These are phyloP conservation scores for Drosophila sulfurigaster DNA, from an alignment of 1,140 invertebrate genomes.

Conservation along the genomic window DNA sequence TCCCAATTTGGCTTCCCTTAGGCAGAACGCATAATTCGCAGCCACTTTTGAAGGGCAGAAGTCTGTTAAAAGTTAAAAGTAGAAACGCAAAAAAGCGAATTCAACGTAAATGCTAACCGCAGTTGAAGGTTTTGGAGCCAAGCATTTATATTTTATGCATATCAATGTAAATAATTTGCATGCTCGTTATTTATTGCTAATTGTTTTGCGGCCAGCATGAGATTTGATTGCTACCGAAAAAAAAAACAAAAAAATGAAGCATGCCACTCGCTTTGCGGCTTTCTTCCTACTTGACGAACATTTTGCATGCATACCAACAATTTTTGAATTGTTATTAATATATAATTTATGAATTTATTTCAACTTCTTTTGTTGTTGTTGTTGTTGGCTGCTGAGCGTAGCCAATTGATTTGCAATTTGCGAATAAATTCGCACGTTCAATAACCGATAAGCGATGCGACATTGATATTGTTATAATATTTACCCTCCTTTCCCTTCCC, in stretches of 20 bases:
- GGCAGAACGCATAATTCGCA: slow-evolving; percentile 19
- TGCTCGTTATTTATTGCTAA: slow-evolving; percentile 44
- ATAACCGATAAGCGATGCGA: slow-evolving; percentile 61
- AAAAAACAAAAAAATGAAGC: not conserved
- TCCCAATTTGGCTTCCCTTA: slow-evolving; percentile 33
- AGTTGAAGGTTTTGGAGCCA: slow-evolving; percentile 46
- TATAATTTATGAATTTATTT: slow-evolving; percentile 48
- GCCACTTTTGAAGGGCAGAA: slow-evolving; percentile 42
- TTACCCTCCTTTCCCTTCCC: not conserved
- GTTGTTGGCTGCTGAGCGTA: slow-evolving; percentile 11
- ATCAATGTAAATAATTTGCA: slow-evolving; percentile 57
- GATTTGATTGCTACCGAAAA: slow-evolving; percentile 38
- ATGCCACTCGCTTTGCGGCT: not conserved
- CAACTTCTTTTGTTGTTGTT: slow-evolving; percentile 4
- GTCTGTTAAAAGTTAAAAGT: slow-evolving; percentile 2
- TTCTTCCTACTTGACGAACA: slow-evolving; percentile 30
- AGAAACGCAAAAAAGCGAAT: slow-evolving; percentile 24
- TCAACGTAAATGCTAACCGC: slow-evolving; percentile 41
- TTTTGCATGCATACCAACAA: slow-evolving; percentile 43
- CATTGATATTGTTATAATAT: slow-evolving; percentile 53
- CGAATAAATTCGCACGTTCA: slow-evolving; percentile 45
- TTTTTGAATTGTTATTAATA: slow-evolving; percentile 45
- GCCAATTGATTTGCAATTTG: slow-evolving; percentile 48
- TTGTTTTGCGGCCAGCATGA: slow-evolving; percentile 28
- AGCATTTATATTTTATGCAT: slow-evolving; percentile 39